Percentiles rank a stretch among this genome's conserved stretches.
Conservation (phyloP, 1,140 invertebrate genomes). For the Cataglyphis hispanica region DNA sequence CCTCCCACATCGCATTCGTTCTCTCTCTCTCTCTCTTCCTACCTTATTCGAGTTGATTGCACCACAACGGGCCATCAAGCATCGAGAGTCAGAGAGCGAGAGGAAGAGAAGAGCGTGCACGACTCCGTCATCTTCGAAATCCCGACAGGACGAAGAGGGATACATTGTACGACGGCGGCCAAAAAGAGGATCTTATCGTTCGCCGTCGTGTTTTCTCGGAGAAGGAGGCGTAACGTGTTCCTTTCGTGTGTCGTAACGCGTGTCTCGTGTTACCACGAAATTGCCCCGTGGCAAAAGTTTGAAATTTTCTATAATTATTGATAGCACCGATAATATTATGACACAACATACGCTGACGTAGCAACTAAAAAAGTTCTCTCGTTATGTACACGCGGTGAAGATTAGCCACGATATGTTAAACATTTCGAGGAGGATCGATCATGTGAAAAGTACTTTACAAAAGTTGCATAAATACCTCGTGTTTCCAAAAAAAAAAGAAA, state of each 20-base stretch:
- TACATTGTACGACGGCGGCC: slow-evolving; percentile 56
- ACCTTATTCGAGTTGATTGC: slow-evolving; percentile 75
- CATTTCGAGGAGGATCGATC: neutral
- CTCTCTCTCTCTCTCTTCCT: slow-evolving; percentile 15
- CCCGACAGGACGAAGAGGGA: slow-evolving; percentile 54
- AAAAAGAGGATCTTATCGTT: slow-evolving; percentile 57
- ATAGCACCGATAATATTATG: slow-evolving; percentile 42
- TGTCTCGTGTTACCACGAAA: neutral
- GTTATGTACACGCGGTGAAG: neutral
- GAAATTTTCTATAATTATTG: slow-evolving; percentile 49
- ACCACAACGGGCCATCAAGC: slow-evolving; percentile 69
- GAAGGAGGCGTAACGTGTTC: slow-evolving; percentile 60
- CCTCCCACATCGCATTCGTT: neutral
- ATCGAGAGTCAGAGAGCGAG: neutral
- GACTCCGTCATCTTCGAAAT: slow-evolving; percentile 65
- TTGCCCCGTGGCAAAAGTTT: neutral
- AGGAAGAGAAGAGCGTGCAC: neutral
- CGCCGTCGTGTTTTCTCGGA: slow-evolving; percentile 64
- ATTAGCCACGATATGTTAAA: neutral
- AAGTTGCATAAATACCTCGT: neutral
- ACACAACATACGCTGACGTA: slow-evolving; percentile 8
- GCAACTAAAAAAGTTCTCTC: neutral
- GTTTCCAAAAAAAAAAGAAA: neutral
- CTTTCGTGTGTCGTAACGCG: slow-evolving; percentile 38
- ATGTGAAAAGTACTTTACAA: neutral